These are phyloP conservation scores for Lithobates pipiens DNA, from an alignment of 2,797 vertebrate genomes.

Conservation along the genomic window DNA sequence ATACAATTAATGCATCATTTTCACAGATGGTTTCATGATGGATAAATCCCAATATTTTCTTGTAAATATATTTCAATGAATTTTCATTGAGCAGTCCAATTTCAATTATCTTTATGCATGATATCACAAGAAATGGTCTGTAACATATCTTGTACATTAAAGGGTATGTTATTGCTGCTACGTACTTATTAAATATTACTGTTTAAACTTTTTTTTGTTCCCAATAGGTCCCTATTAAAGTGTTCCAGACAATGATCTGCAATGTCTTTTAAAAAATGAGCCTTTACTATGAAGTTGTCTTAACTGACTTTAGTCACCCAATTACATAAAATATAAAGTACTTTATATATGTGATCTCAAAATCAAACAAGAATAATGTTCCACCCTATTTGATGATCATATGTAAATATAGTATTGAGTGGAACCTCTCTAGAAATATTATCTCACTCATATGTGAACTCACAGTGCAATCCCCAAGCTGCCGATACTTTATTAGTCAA, in stretches of 20 bases:
- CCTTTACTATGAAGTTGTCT: constrained; percentile 19
- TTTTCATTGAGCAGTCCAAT: constrained; percentile 1
- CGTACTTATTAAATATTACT: constrained; percentile 17
- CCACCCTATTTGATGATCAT: constrained; percentile 35
- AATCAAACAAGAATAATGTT: constrained; percentile 22
- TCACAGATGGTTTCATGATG: neutral
- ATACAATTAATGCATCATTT: neutral
- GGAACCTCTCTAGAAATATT: constrained; percentile 23
- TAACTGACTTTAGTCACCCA: neutral
- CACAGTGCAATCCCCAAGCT: constrained; percentile 72
- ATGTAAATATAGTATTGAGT: constrained; percentile 43
- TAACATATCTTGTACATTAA: constrained; percentile 21
- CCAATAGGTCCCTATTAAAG: constrained; percentile 31
- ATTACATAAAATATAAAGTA: constrained; percentile 15
- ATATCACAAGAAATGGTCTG: neutral
- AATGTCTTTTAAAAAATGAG: constrained; percentile 39
- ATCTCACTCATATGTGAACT: constrained; percentile 74
- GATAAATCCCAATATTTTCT: neutral
- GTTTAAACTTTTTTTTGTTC: constrained; percentile 32
- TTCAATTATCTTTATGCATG: constrained; percentile 12
- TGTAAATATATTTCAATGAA: neutral
- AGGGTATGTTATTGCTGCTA: neutral
- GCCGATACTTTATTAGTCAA: constrained; percentile 75
- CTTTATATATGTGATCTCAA: constrained; percentile 8
- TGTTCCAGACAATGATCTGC: constrained; percentile 33